Evolutionary conservation across 92 coral and sea anemone species (phyloP).

Genomic region (Zoanthus solanderi): DNA sequence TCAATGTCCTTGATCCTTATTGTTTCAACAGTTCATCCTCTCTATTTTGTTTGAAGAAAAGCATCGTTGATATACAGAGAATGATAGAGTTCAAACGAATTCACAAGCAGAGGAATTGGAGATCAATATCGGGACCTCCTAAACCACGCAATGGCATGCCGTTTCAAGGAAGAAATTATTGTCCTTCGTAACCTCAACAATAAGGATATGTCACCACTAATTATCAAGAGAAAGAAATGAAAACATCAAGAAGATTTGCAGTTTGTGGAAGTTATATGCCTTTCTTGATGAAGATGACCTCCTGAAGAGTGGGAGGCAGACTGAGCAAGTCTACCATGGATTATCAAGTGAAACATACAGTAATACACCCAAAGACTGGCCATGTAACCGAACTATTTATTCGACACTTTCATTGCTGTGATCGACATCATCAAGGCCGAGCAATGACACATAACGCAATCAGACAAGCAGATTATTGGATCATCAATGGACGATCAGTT

Average conservation of each 20-base stretch:
- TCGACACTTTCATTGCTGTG: conserved; percentile 53
- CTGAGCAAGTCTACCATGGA: conserved; percentile 47
- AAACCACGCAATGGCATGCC: conserved; percentile 43
- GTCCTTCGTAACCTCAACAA: conserved; percentile 45
- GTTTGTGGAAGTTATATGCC: conserved; percentile 49
- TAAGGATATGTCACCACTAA: conserved; percentile 44
- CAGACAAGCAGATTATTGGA: too few species aligned
- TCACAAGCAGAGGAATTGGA: conserved; percentile 48
- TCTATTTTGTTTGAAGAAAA: conserved; percentile 51
- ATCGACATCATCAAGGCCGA: conserved; percentile 34
- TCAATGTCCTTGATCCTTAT: not conserved
- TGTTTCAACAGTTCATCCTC: conserved; percentile 48
- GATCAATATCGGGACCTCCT: conserved; percentile 35
- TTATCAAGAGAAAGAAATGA: conserved; percentile 51
- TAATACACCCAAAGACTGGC: conserved; percentile 55
- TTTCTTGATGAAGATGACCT: conserved; percentile 64
- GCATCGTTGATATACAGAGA: conserved; percentile 53
- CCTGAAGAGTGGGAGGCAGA: conserved; percentile 67
- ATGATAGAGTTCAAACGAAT: conserved; percentile 55
- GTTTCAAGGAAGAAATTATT: conserved; percentile 43
- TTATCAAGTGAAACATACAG: conserved; percentile 56
- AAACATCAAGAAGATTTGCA: conserved; percentile 30
- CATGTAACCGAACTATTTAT: conserved; percentile 55
- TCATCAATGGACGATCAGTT: conserved; percentile 48
- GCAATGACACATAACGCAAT: conserved; percentile 34